Conservation (phyloP, 1,140 invertebrate species). For the Trichonephila clavipes region DNA sequence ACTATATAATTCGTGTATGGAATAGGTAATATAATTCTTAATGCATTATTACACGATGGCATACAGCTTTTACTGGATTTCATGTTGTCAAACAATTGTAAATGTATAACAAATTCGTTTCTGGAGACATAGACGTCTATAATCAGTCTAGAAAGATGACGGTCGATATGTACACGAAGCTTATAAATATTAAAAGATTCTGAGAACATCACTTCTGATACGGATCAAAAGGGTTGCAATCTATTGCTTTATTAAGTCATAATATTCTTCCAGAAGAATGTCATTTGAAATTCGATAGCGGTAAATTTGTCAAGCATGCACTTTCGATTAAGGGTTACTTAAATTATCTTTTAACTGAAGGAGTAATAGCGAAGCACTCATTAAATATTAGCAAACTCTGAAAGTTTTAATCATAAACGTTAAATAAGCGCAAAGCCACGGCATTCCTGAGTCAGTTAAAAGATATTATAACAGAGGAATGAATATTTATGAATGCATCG, state of each 20-base stretch:
- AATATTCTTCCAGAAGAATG: background rate
- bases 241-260: background rate
- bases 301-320: background rate
- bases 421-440: background rate
- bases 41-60: too few species aligned
- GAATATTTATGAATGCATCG: constrained; percentile 15
- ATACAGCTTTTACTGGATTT: too few species aligned
- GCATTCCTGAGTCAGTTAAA: background rate
- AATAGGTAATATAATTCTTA: too few species aligned
- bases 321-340: background rate
- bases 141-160: too few species aligned
- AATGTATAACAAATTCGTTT: too few species aligned
- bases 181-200: too few species aligned
- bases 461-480: background rate
- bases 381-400: background rate
- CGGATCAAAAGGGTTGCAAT: background rate
- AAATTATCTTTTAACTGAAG: constrained; percentile 11
- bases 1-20: too few species aligned
- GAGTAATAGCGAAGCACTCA: background rate
- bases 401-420: background rate
- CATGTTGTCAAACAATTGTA: too few species aligned
- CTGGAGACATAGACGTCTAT: too few species aligned
- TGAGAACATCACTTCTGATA: too few species aligned
- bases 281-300: background rate
- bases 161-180: too few species aligned